phyloP scores from a whole-genome alignment of 2,113 vertebrate genomes.

The Mormyrus lacerda region DNA sequence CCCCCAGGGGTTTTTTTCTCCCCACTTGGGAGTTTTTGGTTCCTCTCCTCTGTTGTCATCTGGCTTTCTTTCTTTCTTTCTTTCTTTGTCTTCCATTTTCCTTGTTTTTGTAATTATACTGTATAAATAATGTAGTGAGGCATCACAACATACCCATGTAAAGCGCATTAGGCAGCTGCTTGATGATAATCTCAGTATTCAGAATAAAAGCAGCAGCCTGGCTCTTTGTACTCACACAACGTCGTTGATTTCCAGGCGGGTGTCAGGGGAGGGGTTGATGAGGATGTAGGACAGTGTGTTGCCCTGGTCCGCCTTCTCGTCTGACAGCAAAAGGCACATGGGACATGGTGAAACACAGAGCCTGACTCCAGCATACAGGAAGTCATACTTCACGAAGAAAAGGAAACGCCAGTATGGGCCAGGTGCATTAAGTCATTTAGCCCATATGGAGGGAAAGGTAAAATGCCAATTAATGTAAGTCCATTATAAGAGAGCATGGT shows the following conservation, averaged over 20 bases:
- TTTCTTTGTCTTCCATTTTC: too few relatives aligned
- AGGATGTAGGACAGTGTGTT: constrained; percentile 75
- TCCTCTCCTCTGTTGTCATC: too few relatives aligned
- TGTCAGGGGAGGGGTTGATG: constrained; percentile 73
- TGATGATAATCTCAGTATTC: background rate
- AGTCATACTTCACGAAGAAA: background rate
- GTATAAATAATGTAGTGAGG: too few relatives aligned
- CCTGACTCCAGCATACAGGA: background rate
- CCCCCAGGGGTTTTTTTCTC: too few relatives aligned
- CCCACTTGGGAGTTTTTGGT: too few relatives aligned
- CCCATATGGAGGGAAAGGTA: background rate
- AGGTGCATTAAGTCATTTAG: background rate
- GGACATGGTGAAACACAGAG: background rate
- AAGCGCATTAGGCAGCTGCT: too few relatives aligned
- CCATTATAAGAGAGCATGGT: background rate
- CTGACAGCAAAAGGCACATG: constrained; percentile 41
- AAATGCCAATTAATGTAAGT: background rate
- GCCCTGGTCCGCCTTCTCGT: constrained; percentile 69
- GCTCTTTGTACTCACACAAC: constrained; percentile 61
- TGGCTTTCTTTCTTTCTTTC: too few relatives aligned
- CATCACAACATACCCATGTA: too few relatives aligned
- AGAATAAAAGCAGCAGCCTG: background rate
- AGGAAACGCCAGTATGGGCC: background rate
- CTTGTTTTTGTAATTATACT: too few relatives aligned
- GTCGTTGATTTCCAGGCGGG: constrained; percentile 67